A percentile compares a stretch with the other conserved stretches of the same genome.
phyloP scores from a whole-genome alignment of 1,140 invertebrate genomes.

The Lasioglossum albipes region DNA sequence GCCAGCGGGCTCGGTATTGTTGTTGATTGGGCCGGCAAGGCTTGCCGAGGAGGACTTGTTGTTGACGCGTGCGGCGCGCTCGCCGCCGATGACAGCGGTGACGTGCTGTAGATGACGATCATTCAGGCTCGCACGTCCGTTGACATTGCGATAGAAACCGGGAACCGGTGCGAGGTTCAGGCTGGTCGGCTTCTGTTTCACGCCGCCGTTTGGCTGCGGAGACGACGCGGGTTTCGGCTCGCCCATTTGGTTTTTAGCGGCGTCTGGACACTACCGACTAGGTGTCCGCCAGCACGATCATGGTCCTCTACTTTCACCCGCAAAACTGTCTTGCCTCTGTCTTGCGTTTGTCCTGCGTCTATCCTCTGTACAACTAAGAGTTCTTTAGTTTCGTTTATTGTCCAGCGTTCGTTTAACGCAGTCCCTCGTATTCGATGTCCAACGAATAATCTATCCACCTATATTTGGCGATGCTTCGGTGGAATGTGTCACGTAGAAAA shows the following conservation, averaged over 20 bases:
- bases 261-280: constrained; percentile 57
- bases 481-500: background rate
- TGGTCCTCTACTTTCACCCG: constrained; percentile 3
- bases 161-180: constrained; percentile 74
- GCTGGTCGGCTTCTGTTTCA: constrained; percentile 78
- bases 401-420: background rate
- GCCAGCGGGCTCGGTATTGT: constrained; percentile 54
- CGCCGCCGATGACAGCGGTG: constrained; percentile 66
- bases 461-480: background rate
- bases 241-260: constrained; percentile 73
- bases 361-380: background rate
- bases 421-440: background rate
- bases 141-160: constrained; percentile 77
- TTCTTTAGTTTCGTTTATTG: background rate
- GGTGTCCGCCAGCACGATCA: constrained; percentile 50
- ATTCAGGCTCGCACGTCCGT: constrained; percentile 75
- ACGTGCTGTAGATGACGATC: constrained; percentile 77
- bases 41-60: constrained; percentile 67
- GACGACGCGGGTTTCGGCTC: constrained; percentile 74
- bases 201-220: constrained; percentile 77
- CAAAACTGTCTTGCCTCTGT: background rate
- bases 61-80: constrained; percentile 66
- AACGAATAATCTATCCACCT: background rate
- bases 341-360: background rate
- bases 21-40: constrained; percentile 55